Evolutionary conservation across 2,888 invertebrate species (phyloP).

Genomic region (Aphrophora alni): DNA sequence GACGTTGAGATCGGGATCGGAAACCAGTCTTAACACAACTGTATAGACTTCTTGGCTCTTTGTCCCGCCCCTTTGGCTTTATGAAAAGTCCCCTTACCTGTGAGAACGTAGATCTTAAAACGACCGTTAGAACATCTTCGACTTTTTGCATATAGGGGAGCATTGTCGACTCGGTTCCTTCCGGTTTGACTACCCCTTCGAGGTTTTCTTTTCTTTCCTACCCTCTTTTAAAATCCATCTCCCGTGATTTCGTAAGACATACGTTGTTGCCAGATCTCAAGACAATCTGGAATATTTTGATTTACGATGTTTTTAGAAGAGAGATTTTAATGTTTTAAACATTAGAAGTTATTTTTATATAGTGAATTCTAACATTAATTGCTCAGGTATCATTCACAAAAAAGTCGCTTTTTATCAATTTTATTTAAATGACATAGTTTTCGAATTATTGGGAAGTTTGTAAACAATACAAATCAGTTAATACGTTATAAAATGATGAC

Average conservation of each 20-base stretch:
- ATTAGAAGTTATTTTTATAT: no score
- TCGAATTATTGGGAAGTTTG: no score
- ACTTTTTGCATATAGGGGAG: slow-evolving; percentile 30
- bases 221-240: slow-evolving; percentile 20
- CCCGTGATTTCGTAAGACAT: neutral
- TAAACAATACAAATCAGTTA: no score
- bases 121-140: slow-evolving; percentile 34
- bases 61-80: neutral
- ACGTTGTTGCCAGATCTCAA: slow-evolving; percentile 17
- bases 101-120: slow-evolving; percentile 14
- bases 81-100: neutral
- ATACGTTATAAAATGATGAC: no score
- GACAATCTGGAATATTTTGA: no score
- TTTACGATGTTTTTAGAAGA: no score
- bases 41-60: slow-evolving; percentile 37
- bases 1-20: no score
- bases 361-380: no score
- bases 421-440: no score
- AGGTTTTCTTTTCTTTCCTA: slow-evolving; percentile 20
- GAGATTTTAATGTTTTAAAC: no score
- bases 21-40: slow-evolving; percentile 32
- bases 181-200: slow-evolving; percentile 33
- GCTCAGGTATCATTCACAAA: no score
- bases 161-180: slow-evolving; percentile 36
- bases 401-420: no score